Conservation (phyloP, 2,113 vertebrate genomes). For the Pontoporia blainvillei region DNA sequence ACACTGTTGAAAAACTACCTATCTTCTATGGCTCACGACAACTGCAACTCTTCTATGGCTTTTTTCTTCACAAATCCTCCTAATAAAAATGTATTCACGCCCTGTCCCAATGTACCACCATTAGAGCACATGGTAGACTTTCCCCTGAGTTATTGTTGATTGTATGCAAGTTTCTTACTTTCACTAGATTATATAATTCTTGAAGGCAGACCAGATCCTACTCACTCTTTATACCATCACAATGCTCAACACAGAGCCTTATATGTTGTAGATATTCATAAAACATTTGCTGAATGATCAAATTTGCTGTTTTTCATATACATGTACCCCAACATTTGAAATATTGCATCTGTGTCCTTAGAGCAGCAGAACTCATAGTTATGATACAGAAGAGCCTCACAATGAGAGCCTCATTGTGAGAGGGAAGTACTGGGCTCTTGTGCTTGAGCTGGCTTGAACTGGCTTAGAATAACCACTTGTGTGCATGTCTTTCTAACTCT, state of each 20-base stretch:
- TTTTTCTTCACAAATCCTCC: neutral
- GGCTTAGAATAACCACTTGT: no score
- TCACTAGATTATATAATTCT: neutral
- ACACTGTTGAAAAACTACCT: neutral
- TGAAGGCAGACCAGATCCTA: neutral
- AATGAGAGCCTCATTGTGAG: neutral
- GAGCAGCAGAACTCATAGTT: neutral
- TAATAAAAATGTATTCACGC: neutral
- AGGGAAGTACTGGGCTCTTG: neutral
- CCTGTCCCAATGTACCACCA: neutral
- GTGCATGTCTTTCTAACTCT: neutral
- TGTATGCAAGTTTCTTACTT: neutral
- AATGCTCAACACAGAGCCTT: neutral
- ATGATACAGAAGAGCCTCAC: neutral
- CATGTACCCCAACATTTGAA: neutral
- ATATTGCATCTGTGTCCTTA: neutral
- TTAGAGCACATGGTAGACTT: neutral
- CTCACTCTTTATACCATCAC: neutral
- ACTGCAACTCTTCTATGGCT: neutral
- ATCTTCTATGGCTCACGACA: neutral
- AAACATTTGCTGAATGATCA: neutral
- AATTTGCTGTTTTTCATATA: neutral
- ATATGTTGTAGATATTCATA: neutral
- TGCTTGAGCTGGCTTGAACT: rapidly evolving
- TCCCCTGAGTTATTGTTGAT: neutral